Evolutionary conservation across 1,140 invertebrate genomes (phyloP), one percentile per base, ranked within the genome.

Genomic region (Bicyclus anynana): DNA sequence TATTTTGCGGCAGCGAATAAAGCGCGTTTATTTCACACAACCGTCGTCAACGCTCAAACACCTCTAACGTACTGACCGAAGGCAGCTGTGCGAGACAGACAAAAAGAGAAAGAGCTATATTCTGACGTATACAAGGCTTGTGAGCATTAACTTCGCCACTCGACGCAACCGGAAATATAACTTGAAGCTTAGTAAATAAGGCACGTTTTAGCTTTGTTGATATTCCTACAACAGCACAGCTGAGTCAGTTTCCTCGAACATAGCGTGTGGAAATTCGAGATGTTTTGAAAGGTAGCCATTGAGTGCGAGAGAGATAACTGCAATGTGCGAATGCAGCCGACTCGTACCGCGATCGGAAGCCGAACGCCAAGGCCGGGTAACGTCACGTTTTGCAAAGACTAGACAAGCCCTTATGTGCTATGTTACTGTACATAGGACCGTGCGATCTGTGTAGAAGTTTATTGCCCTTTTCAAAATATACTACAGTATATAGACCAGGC

Each of bases 101-200:
- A 75, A 80, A 79, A 84, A 84, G 84, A 87, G 84, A 85, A 78
- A 85, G 80, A 84, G 78, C 72, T 72, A 83, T 72, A 72, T 47
- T 70, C 55, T 81, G 73, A 74, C 76, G 71, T 72, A 69, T 66
- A 37, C 12, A 7, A 48, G 59, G 65, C 59, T 65, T 51, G 68
- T 58, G 66, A 67, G 62, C 48, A 12, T 33, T 33, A 33, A 57
- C 60, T 63, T 35, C 33, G 5, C 38, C 29, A 44, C 49, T 52
- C 33, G 29, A 54, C 33, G 16, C 53, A 40, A n/a, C 29, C 50
- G 37, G 59, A 76, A 67, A 71, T 67, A 59, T 33, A 68, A 72
- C 53, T 51, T 79, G 47, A 46, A 5, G 2, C 10, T 17, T 47
- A 62, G 7, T 53, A 20, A 48, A 76, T 82, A 87, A 72, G 72